These are phyloP conservation scores for Pentalonia nigronervosa DNA, from an alignment of 1,140 invertebrate genomes.

Conservation along the genomic window DNA sequence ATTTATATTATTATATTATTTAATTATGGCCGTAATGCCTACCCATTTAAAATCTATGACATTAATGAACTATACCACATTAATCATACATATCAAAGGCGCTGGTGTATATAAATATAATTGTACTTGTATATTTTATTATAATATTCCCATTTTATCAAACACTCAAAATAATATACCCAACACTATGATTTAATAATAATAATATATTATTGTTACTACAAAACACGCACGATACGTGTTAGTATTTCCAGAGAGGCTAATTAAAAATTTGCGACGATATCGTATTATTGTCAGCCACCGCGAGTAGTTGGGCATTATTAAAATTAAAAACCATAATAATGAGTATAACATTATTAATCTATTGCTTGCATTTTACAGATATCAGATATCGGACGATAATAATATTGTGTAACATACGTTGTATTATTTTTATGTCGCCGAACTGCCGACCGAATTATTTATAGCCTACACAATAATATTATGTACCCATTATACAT, in stretches of 20 bases:
- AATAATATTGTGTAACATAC: background rate
- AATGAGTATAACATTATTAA: background rate
- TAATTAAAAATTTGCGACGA: background rate
- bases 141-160: background rate
- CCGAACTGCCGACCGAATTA: background rate
- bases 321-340: background rate
- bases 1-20: background rate
- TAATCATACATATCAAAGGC: background rate
- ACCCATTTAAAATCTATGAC: background rate
- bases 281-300: background rate
- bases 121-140: background rate
- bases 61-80: background rate
- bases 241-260: background rate
- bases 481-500: background rate
- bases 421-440: background rate
- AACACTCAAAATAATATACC: background rate
- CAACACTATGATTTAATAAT: background rate
- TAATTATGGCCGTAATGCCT: background rate
- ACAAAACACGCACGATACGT: background rate
- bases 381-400: background rate
- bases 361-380: background rate
- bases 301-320: background rate
- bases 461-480: background rate
- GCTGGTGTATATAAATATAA: too few species aligned
- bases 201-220: background rate